Evolutionary conservation across 2,888 invertebrate species (phyloP), one percentile per base, ranked within the genome.

Genomic region (Eumerus sabulonum): DNA sequence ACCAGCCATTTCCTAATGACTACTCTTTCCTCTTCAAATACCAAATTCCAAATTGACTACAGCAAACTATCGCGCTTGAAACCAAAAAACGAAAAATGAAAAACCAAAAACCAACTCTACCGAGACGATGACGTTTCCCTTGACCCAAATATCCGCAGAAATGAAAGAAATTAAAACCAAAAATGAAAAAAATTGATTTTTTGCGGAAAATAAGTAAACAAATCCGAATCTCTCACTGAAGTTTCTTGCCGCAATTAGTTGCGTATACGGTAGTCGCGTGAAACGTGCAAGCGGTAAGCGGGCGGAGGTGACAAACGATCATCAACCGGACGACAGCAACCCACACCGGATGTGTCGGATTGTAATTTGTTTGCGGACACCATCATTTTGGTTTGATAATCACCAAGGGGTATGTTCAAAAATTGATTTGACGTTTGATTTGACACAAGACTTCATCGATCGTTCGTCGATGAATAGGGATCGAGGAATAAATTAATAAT

Each of bases 261-360:
- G 9, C 40, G 3, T n/a, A 9, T 40, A 3, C 40, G 27, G 7
- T 2, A 7, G 2, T 4, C 7, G 7, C 27, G 27, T 27, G 27
- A 27, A 27, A 7, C 27, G 27, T 2, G 27, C 27, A 27, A 27
- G 27, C 27, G 27, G 7, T 27, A n/a, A n/a, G n/a, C n/a, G n/a
- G n/a, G n/a, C n/a, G n/a, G n/a, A n/a, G n/a, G n/a, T n/a, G n/a
- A n/a, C n/a, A n/a, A n/a, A n/a, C n/a, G n/a, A n/a, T n/a, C n/a
- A n/a, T n/a, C n/a, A n/a, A n/a, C 27, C 2, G 3, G 7, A 47
- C 1, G 13, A 1, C n/a, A 14, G 16, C 36, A 36, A 3, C 56
- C 64, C 64, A 38, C 64, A 66, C 47, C 64, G 64, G 64, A 66
- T 66, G 64, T 56, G 38, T 44, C 19, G 16, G n/a, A 66, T 66